Conservation (phyloP, 2,797 vertebrate genomes). For the Sebastes paucispinis region DNA sequence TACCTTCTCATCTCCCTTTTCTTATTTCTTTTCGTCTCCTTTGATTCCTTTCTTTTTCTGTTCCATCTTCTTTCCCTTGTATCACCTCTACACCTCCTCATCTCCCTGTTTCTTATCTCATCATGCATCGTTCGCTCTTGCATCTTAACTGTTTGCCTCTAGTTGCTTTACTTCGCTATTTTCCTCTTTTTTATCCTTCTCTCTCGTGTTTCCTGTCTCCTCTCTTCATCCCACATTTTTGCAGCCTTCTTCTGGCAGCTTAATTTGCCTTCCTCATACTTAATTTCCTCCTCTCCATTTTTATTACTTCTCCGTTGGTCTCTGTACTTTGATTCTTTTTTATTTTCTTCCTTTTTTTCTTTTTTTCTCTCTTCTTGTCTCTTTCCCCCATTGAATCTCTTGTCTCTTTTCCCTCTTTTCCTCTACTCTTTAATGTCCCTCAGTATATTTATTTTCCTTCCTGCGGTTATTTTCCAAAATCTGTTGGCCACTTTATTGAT, state of each 20-base stretch:
- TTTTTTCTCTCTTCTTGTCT: not conserved
- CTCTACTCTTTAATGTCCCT: not conserved
- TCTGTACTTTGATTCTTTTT: not conserved
- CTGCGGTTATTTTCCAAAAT: not conserved
- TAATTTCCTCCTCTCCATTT: not conserved
- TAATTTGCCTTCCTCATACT: not conserved
- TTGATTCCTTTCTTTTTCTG: conserved; percentile 14
- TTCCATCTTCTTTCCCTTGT: not conserved
- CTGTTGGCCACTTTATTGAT: not conserved
- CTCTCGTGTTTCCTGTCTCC: not conserved
- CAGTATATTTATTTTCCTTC: conserved; percentile 2
- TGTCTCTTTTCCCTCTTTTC: not conserved
- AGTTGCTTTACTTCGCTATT: conserved; percentile 4
- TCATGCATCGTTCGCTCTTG: conserved; percentile 16
- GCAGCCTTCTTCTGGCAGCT: not conserved
- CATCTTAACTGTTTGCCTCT: conserved; percentile 31
- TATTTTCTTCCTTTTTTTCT: not conserved
- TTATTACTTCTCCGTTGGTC: not conserved
- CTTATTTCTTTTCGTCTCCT: conserved; percentile 11
- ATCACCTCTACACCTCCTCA: conserved; percentile 30
- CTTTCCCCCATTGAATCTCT: not conserved
- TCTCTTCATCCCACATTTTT: not conserved
- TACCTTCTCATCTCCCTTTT: conserved; percentile 19
- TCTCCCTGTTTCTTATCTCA: conserved; percentile 23
- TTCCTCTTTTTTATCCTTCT: not conserved